Conservation (phyloP, 2,797 vertebrate species). For the Schizopygopsis malacanthus region DNA sequence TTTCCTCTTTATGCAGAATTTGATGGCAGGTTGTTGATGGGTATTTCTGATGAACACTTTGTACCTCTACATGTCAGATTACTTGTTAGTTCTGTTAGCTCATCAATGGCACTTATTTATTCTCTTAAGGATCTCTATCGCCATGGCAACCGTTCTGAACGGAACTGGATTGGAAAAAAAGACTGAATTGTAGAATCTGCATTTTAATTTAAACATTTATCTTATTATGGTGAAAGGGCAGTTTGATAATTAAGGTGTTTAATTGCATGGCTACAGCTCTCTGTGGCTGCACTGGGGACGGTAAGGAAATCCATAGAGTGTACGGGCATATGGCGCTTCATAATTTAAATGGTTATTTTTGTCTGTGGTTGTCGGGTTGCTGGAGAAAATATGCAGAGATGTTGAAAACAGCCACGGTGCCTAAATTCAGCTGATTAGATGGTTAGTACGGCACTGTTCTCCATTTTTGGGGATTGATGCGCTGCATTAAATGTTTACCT, state of each 20-base stretch:
- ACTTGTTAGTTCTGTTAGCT: slow-evolving; percentile 48
- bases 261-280: slow-evolving; percentile 49
- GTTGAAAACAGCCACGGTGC: slow-evolving; percentile 31
- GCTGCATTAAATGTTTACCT: background rate
- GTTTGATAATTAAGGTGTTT: slow-evolving; percentile 63
- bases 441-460: background rate
- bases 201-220: slow-evolving; percentile 62
- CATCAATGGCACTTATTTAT: slow-evolving; percentile 49
- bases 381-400: slow-evolving; percentile 43
- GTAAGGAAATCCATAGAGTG: slow-evolving; percentile 47
- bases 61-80: slow-evolving; percentile 35
- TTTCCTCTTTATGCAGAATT: background rate
- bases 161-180: slow-evolving; percentile 40
- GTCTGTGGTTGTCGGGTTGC: slow-evolving; percentile 43
- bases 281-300: slow-evolving; percentile 52
- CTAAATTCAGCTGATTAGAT: slow-evolving; percentile 23
- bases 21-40: background rate
- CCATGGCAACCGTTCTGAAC: slow-evolving; percentile 72
- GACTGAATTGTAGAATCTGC: slow-evolving; percentile 41
- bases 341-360: slow-evolving; percentile 61
- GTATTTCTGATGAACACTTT: slow-evolving; percentile 1
- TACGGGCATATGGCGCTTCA: slow-evolving; percentile 53
- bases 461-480: slow-evolving; percentile 20
- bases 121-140: slow-evolving; percentile 64
- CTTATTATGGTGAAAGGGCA: slow-evolving; percentile 53